Conservation (phyloP, 2,888 invertebrate species). For the Geophilus truncorum region DNA sequence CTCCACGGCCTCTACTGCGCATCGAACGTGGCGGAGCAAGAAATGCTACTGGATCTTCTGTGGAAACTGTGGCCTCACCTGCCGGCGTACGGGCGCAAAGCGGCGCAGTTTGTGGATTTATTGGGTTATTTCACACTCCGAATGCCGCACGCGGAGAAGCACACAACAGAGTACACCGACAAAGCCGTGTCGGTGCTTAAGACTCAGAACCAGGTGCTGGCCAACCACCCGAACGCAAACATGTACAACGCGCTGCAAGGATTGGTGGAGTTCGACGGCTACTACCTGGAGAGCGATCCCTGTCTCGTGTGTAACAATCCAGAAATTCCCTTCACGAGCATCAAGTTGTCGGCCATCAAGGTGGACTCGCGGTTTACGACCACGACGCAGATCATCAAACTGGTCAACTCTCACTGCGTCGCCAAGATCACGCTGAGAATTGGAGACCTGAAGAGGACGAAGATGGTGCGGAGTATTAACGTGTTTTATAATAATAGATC, state of each 20-base stretch:
- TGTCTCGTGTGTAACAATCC: slow-evolving; percentile 98
- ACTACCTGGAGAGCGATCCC: slow-evolving; percentile 93
- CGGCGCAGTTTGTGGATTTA: slow-evolving; percentile 93
- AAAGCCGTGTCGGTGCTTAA: slow-evolving; percentile 78
- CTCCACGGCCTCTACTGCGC: slow-evolving; percentile 78
- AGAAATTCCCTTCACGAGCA: slow-evolving; percentile 83
- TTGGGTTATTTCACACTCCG: slow-evolving; percentile 84
- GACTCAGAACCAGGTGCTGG: slow-evolving; percentile 80
- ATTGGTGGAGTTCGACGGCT: slow-evolving; percentile 93
- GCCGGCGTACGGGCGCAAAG: slow-evolving; percentile 85
- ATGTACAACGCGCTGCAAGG: slow-evolving; percentile 86
- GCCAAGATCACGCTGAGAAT: slow-evolving; percentile 88
- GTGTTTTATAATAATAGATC: slow-evolving; percentile 91
- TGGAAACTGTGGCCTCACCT: slow-evolving; percentile 90
- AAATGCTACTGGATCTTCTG: slow-evolving; percentile 70
- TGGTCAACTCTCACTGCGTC: slow-evolving; percentile 91
- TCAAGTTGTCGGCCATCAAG: slow-evolving; percentile 88
- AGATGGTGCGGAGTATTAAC: slow-evolving; percentile 94
- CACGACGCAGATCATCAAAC: slow-evolving; percentile 93
- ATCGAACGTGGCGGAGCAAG: slow-evolving; percentile 70
- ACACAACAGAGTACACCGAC: slow-evolving; percentile 71
- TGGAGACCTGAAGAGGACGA: slow-evolving; percentile 89
- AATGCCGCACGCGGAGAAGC: slow-evolving; percentile 38
- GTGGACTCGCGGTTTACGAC: slow-evolving; percentile 97
- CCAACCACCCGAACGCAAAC: slow-evolving; percentile 89